phyloP scores from a whole-genome alignment of 1,140 invertebrate species.

The Galendromus occidentalis region DNA sequence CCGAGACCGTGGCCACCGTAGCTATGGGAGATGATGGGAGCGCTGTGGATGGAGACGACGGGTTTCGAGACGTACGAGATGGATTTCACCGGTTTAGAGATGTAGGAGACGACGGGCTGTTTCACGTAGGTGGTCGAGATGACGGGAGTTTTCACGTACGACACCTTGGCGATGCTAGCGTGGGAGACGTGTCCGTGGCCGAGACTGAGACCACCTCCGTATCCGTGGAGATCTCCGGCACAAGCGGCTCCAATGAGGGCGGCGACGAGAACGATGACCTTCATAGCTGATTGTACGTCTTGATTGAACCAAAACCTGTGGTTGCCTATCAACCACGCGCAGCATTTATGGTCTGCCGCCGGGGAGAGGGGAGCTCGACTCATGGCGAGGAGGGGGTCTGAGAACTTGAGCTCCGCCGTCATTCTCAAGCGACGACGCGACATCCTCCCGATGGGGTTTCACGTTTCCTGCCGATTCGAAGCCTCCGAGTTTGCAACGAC shows the following conservation, averaged over 20 bases:
- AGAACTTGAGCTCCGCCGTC: too few species aligned
- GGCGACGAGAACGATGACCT: neutral
- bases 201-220: neutral
- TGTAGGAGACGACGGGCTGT: neutral
- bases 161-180: neutral
- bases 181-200: neutral
- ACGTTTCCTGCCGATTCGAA: neutral
- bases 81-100: neutral
- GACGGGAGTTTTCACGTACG: neutral
- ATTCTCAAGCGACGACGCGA: too few species aligned
- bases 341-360: neutral
- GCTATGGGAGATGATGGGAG: neutral
- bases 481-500: too few species aligned
- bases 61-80: slow-evolving; percentile 10
- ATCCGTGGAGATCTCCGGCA: neutral
- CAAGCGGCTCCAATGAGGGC: neutral
- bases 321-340: neutral
- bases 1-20: neutral
- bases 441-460: neutral
- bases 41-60: neutral
- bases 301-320: neutral
- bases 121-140: neutral
- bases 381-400: too few species aligned
- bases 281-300: neutral
- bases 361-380: too few species aligned